Conservation (phyloP, 1,140 invertebrate genomes). For the Heliconius hewitsoni region DNA sequence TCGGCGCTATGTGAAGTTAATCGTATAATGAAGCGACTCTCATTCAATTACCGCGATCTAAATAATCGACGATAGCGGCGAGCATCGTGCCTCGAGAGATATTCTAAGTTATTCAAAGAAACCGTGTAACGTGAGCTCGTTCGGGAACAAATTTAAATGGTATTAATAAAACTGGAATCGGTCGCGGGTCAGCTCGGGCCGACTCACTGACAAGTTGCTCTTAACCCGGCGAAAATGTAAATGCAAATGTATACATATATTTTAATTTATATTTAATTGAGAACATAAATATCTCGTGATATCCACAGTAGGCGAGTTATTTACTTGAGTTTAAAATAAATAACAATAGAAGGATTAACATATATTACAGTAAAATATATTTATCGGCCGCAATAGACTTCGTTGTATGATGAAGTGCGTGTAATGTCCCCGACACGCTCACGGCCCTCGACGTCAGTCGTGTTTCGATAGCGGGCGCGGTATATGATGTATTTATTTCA, state of each 20-base stretch:
- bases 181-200: slow-evolving; percentile 10
- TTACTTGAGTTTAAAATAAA: too few relatives aligned
- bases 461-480: too few relatives aligned
- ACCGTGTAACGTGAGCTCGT: slow-evolving; percentile 22
- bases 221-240: not conserved
- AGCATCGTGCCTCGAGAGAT: slow-evolving; percentile 13
- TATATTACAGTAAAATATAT: too few relatives aligned
- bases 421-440: not conserved
- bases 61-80: slow-evolving; percentile 28
- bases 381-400: not conserved
- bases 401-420: not conserved
- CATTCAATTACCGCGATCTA: slow-evolving; percentile 29
- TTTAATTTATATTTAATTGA: not conserved
- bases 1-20: slow-evolving; percentile 10
- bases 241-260: not conserved
- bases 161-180: slow-evolving; percentile 25
- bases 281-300: not conserved
- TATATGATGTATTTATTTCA: too few relatives aligned
- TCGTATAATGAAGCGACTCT: slow-evolving; percentile 23
- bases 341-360: too few relatives aligned
- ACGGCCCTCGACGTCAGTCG: too few relatives aligned
- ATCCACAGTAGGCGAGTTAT: too few relatives aligned
- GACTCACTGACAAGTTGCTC: not conserved
- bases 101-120: slow-evolving; percentile 28
- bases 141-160: slow-evolving; percentile 27